Evolutionary conservation across 2,113 vertebrate genomes (phyloP).

Genomic region (Colistium nudipinnis): DNA sequence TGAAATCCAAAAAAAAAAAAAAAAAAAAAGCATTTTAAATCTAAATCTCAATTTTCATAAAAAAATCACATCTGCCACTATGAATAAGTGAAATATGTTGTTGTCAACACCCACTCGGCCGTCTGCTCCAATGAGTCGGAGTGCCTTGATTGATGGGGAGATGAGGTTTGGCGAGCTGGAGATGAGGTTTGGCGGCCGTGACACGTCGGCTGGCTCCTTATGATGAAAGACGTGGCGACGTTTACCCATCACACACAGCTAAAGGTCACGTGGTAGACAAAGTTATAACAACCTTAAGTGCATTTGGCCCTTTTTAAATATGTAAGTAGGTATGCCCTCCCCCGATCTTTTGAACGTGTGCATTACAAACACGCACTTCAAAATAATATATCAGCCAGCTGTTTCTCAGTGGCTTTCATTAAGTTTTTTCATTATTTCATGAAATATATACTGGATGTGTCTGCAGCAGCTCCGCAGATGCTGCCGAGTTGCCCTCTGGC

Average conservation of each 20-base stretch:
- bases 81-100: slow-evolving; percentile 11
- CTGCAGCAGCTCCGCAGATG: slow-evolving; percentile 28
- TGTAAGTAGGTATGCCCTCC: too few species aligned
- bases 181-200: not conserved
- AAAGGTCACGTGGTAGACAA: not conserved
- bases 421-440: too few species aligned
- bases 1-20: slow-evolving; percentile 4
- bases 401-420: not conserved
- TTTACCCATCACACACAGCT: not conserved
- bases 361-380: not conserved
- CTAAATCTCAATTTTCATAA: slow-evolving; percentile 18
- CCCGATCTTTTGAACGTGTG: too few species aligned
- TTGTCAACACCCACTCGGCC: slow-evolving; percentile 15
- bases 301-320: not conserved
- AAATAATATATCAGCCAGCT: not conserved
- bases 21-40: not conserved
- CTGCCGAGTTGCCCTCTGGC: slow-evolving; percentile 16
- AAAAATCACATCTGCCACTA: slow-evolving; percentile 16
- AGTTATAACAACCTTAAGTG: not conserved
- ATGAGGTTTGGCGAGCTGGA: slow-evolving; percentile 11
- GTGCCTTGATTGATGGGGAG: not conserved
- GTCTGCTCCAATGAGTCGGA: slow-evolving; percentile 23
- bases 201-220: slow-evolving; percentile 14
- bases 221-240: not conserved
- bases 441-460: too few species aligned